Percentiles rank a stretch among this genome's conserved stretches.
phyloP scores from a whole-genome alignment of 2,888 invertebrate species.

The Apamea monoglypha region DNA sequence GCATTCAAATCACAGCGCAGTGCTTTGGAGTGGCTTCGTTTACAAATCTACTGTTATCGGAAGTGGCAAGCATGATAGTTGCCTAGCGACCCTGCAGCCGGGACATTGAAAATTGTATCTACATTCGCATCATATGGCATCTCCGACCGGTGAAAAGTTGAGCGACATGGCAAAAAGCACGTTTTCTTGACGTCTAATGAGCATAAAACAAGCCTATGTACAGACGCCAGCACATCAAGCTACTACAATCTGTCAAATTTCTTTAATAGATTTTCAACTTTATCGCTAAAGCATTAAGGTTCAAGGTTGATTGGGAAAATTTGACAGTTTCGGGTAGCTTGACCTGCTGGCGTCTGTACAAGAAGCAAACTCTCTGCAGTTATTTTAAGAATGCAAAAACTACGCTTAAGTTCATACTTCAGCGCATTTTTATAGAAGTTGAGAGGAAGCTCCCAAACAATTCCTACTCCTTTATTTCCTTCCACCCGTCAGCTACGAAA shows the following conservation, averaged over 20 bases:
- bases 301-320: too few species aligned
- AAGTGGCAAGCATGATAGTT: neutral
- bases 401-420: neutral
- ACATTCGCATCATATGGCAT: neutral
- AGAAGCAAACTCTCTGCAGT: neutral
- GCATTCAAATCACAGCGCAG: neutral
- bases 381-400: too few species aligned
- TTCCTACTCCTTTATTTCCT: neutral
- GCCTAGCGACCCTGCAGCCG: neutral
- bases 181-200: slow-evolving; percentile 1
- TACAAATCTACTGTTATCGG: neutral
- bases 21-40: neutral
- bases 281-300: too few species aligned
- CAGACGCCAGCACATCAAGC: too few species aligned
- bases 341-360: too few species aligned
- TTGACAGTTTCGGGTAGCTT: too few species aligned
- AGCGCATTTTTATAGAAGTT: neutral
- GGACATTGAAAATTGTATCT: neutral
- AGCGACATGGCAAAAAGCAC: neutral
- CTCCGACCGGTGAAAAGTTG: neutral
- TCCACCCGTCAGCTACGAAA: neutral
- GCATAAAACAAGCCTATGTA: neutral
- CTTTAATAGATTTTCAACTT: too few species aligned
- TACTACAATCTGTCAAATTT: too few species aligned
- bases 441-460: neutral